A percentile compares a stretch with the other conserved stretches of the same genome.
Conservation (phyloP, 2,888 invertebrate species). For the Amphimallon solstitiale region DNA sequence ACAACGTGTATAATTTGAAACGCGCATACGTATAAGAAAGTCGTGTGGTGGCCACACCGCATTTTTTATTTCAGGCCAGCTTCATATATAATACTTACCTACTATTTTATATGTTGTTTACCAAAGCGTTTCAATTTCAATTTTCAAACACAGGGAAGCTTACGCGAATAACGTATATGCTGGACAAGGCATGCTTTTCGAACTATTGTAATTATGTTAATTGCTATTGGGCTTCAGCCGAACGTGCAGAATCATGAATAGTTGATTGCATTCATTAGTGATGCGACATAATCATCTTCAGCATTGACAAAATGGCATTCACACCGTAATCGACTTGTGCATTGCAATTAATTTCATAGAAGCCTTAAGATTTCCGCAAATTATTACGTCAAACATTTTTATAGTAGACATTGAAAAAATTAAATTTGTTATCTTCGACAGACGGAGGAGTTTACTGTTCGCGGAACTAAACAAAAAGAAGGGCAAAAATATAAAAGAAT, state of each 20-base stretch:
- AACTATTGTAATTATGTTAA: constrained; percentile 24
- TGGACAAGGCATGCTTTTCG: background rate
- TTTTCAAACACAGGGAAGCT: too few species aligned
- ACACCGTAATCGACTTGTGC: constrained; percentile 10
- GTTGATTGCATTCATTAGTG: constrained; percentile 43
- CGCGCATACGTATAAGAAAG: too few species aligned
- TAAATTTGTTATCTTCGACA: constrained; percentile 10
- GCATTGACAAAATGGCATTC: constrained; percentile 20
- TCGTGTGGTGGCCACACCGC: too few species aligned
- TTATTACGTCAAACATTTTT: background rate
- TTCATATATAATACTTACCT: too few species aligned
- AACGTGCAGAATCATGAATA: constrained; percentile 32
- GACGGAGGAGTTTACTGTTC: background rate
- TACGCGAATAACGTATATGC: background rate
- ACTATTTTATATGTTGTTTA: too few species aligned
- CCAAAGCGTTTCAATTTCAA: too few species aligned
- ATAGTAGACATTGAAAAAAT: background rate
- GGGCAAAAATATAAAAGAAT: constrained; percentile 9
- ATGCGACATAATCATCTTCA: constrained; percentile 39
- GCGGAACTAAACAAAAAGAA: background rate
- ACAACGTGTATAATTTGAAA: too few species aligned
- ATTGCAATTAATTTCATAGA: constrained; percentile 20
- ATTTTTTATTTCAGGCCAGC: too few species aligned
- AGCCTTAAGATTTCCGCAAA: constrained; percentile 7
- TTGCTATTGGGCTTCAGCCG: constrained; percentile 13